These are phyloP conservation scores for Antennarius maculatus DNA, from an alignment of 2,797 vertebrate species.

Conservation along the genomic window DNA sequence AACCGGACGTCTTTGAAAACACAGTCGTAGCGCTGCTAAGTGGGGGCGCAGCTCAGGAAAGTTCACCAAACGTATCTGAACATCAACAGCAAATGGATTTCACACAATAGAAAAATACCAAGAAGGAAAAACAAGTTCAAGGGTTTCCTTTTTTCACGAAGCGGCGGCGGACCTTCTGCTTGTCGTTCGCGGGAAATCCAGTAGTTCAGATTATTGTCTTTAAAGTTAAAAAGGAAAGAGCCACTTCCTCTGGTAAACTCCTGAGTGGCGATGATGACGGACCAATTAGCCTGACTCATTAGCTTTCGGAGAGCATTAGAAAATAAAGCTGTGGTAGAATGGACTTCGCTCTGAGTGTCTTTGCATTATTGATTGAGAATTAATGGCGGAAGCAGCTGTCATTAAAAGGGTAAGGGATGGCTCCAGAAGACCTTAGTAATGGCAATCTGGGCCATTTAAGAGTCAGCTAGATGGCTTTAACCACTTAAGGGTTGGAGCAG, in stretches of 20 bases:
- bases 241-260: constrained; percentile 69
- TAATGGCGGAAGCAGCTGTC: constrained; percentile 79
- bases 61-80: background rate
- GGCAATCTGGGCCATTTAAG: constrained; percentile 70
- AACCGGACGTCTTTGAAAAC: background rate
- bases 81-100: too few relatives aligned
- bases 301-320: constrained; percentile 72
- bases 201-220: constrained; percentile 43
- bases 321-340: constrained; percentile 73
- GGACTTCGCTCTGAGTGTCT: constrained; percentile 70
- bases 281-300: constrained; percentile 78
- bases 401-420: constrained; percentile 69
- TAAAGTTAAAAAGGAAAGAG: constrained; percentile 32
- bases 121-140: background rate
- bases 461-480: constrained; percentile 66
- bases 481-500: constrained; percentile 64
- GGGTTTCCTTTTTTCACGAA: background rate
- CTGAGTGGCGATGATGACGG: constrained; percentile 68
- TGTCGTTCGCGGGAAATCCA: constrained; percentile 44
- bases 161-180: background rate
- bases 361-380: constrained; percentile 80
- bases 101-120: background rate
- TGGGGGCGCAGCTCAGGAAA: background rate
- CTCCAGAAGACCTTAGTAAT: constrained; percentile 72
- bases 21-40: background rate